phyloP scores from a whole-genome alignment of 2,113 vertebrate genomes.

The Ramphastos sulfuratus region DNA sequence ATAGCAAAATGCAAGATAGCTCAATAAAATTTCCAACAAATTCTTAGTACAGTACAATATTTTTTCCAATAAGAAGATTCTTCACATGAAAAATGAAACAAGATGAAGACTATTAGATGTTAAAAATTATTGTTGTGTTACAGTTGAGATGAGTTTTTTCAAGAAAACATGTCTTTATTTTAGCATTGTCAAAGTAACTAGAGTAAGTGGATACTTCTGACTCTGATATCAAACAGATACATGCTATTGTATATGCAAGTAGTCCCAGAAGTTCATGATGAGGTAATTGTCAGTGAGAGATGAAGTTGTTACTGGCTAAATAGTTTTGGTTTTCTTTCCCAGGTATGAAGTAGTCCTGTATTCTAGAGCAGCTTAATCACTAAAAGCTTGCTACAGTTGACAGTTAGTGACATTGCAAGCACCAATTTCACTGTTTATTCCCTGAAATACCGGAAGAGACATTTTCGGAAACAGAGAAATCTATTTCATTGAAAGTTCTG shows the following conservation, averaged over 20 bases:
- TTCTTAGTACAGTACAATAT: not conserved
- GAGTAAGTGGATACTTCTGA: not conserved
- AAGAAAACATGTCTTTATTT: not conserved
- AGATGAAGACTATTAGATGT: not conserved
- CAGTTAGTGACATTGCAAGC: not conserved
- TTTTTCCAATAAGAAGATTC: not conserved
- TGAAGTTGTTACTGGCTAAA: not conserved
- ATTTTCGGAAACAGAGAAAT: not conserved
- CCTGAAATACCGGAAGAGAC: not conserved
- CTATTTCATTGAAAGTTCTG: not conserved
- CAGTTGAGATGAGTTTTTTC: not conserved
- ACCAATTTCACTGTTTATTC: not conserved
- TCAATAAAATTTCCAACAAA: not conserved
- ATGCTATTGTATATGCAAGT: too few species aligned
- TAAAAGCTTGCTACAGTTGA: not conserved
- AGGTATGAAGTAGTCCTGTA: not conserved
- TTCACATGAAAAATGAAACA: not conserved
- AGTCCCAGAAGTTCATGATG: not conserved
- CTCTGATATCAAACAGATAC: not conserved
- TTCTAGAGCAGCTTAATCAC: not conserved
- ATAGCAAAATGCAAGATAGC: not conserved
- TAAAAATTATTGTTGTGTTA: not conserved
- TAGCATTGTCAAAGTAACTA: fast-evolving
- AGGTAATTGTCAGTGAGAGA: not conserved
- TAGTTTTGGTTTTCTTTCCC: not conserved